A percentile compares a stretch with the other conserved stretches of the same genome.
Evolutionary conservation across 64 coral and sea anemone species (phyloP).

Genomic region (Cladopsammia gracilis): DNA sequence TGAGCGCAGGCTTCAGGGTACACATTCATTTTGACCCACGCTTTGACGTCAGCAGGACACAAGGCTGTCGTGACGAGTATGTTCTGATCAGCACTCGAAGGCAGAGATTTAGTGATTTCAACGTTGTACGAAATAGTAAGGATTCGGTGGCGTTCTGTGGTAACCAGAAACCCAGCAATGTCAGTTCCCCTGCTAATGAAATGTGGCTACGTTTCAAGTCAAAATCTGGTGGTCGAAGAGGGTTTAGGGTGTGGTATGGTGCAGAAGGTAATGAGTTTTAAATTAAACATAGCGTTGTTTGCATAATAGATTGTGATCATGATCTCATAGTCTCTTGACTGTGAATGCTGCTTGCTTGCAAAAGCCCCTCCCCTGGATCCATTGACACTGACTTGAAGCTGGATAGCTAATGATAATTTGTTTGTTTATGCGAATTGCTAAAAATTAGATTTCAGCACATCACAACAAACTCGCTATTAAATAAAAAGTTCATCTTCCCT

Average conservation of each 20-base stretch:
- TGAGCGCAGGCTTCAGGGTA: slow-evolving; percentile 49
- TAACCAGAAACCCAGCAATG: slow-evolving; percentile 56
- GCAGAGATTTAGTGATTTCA: slow-evolving; percentile 36
- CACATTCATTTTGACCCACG: slow-evolving; percentile 66
- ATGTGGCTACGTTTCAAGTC: slow-evolving; percentile 71
- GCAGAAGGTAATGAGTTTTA: slow-evolving; percentile 31
- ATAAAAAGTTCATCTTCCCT: too few species aligned
- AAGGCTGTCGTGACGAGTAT: slow-evolving; percentile 43
- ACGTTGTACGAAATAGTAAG: not conserved
- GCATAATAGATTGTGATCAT: too few species aligned
- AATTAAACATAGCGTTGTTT: too few species aligned
- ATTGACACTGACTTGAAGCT: too few species aligned
- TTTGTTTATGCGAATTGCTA: too few species aligned
- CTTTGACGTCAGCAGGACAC: slow-evolving; percentile 42
- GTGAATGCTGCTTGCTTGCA: too few species aligned
- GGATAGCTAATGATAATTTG: too few species aligned
- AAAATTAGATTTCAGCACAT: too few species aligned
- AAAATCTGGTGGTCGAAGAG: slow-evolving; percentile 33
- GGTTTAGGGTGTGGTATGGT: slow-evolving; percentile 41
- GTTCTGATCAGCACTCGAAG: slow-evolving; percentile 71
- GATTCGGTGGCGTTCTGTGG: slow-evolving; percentile 70
- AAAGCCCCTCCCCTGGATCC: too few species aligned
- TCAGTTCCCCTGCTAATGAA: slow-evolving; percentile 49
- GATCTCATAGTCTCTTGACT: too few species aligned
- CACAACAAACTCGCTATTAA: too few species aligned